phyloP scores from a whole-genome alignment of 2,888 invertebrate species.

The Sipha maydis region DNA sequence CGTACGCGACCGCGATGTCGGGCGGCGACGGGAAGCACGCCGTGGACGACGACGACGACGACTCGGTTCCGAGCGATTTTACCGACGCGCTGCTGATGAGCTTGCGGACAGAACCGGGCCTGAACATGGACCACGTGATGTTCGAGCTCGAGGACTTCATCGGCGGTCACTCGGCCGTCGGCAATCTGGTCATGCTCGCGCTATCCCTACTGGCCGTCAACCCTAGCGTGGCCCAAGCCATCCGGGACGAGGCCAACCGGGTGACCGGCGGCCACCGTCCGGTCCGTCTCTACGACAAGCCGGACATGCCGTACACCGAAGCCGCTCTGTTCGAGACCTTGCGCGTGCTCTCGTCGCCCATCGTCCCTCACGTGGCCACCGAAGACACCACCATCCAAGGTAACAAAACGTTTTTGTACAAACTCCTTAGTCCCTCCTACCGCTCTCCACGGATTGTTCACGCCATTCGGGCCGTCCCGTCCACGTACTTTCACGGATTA shows the following conservation, averaged over 20 bases:
- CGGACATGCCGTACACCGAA: slow-evolving; percentile 81
- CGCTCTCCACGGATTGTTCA: too few relatives aligned
- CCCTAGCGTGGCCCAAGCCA: slow-evolving; percentile 71
- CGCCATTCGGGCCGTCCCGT: too few relatives aligned
- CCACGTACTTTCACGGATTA: too few relatives aligned
- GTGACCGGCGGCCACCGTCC: slow-evolving; percentile 71
- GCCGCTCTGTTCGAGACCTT: slow-evolving; percentile 84
- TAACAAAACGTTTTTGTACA: slow-evolving; percentile 64
- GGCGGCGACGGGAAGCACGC: not conserved
- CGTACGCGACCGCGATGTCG: not conserved
- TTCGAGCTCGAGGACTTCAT: slow-evolving; percentile 88
- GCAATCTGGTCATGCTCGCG: slow-evolving; percentile 83
- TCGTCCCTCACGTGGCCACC: slow-evolving; percentile 89
- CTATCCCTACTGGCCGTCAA: slow-evolving; percentile 75
- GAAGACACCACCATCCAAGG: slow-evolving; percentile 77
- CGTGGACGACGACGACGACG: slow-evolving; percentile 64
- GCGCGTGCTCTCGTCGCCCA: slow-evolving; percentile 84
- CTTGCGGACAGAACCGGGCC: slow-evolving; percentile 74
- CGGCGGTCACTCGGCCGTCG: slow-evolving; percentile 88
- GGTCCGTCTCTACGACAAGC: slow-evolving; percentile 76
- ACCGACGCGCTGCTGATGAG: slow-evolving; percentile 82
- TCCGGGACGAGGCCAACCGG: slow-evolving; percentile 77
- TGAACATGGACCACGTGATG: slow-evolving; percentile 82
- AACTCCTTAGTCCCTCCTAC: too few relatives aligned
- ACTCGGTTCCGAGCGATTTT: slow-evolving; percentile 72